Conservation (phyloP, 2,797 vertebrate genomes). For the Dendrocincla tyrannina region DNA sequence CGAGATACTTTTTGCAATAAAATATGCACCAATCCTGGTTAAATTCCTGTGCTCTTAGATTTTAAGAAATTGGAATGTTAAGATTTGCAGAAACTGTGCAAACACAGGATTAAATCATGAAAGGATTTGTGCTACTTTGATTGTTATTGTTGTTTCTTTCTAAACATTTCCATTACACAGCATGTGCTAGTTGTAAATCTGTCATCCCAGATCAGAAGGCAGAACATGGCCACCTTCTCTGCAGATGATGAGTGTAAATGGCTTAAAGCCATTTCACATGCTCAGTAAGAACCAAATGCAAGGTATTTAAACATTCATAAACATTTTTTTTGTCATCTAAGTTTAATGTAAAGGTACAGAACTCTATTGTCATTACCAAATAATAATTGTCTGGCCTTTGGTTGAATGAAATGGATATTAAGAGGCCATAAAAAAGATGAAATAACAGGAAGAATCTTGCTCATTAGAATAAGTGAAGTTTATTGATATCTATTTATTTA, state of each 20-base stretch:
- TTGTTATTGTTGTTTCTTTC: neutral
- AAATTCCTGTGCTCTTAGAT: neutral
- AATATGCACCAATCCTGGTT: neutral
- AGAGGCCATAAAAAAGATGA: neutral
- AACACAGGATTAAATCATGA: neutral
- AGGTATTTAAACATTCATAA: neutral
- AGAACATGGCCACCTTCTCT: neutral
- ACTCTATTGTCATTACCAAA: neutral
- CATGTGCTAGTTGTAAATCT: neutral
- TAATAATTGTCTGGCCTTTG: neutral
- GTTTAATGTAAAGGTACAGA: neutral
- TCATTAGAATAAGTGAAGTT: neutral
- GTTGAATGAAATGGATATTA: neutral
- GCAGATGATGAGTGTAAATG: neutral
- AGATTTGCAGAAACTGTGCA: neutral
- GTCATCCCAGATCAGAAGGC: neutral
- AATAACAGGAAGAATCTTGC: neutral
- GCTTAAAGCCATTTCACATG: neutral
- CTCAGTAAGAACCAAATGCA: neutral
- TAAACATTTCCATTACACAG: neutral
- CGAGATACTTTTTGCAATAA: neutral
- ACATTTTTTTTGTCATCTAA: neutral
- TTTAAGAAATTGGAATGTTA: neutral
- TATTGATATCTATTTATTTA: neutral
- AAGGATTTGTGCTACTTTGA: neutral